phyloP scores from a whole-genome alignment of 2,797 vertebrate species.

The Falco concolor region DNA sequence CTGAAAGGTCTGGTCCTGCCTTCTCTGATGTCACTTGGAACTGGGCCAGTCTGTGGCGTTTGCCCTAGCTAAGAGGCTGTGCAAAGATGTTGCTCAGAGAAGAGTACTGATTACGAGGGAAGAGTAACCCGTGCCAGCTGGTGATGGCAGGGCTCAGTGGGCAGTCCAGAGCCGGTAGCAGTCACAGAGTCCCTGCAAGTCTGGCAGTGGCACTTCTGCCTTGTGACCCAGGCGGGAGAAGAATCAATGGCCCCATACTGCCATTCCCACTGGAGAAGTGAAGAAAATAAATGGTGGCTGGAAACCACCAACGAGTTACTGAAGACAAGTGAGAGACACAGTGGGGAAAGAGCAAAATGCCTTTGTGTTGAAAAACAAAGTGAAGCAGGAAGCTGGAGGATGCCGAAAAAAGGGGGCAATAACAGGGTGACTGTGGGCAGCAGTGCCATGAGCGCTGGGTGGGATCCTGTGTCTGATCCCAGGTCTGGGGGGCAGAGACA shows the following conservation, averaged over 20 bases:
- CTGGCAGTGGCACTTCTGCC: not conserved
- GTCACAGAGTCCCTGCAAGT: not conserved
- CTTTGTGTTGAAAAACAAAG: not conserved
- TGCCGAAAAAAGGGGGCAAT: not conserved
- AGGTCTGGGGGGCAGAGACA: not conserved
- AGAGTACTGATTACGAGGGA: not conserved
- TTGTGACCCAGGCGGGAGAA: not conserved
- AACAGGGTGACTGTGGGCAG: too few relatives aligned
- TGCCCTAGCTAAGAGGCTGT: not conserved
- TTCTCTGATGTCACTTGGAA: not conserved
- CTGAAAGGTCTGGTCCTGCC: not conserved
- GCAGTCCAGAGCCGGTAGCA: not conserved
- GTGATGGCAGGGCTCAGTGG: not conserved
- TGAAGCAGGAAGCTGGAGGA: not conserved
- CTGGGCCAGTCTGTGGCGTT: not conserved
- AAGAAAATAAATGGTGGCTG: not conserved
- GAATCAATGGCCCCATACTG: not conserved
- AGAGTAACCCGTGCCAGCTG: too few relatives aligned
- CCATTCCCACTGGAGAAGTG: not conserved
- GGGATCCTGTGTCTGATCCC: not conserved
- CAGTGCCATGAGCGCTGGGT: not conserved
- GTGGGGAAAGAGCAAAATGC: not conserved
- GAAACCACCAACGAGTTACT: not conserved
- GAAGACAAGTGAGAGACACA: not conserved
- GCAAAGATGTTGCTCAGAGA: not conserved